Evolutionary conservation across 2,113 vertebrate species (phyloP).

Genomic region (Bubalus kerabau): DNA sequence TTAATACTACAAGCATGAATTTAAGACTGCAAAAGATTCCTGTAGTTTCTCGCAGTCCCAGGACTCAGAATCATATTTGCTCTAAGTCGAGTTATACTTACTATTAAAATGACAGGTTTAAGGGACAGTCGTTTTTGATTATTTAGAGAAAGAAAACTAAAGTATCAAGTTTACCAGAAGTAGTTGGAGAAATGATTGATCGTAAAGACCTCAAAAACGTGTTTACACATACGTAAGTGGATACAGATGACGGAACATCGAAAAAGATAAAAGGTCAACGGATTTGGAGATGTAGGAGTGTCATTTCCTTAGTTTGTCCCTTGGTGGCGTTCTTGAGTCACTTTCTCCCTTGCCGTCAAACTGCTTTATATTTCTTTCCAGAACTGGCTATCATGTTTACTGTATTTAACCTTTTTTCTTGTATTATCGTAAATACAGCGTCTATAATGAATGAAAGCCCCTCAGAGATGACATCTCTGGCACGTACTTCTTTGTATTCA

Average conservation of each 20-base stretch:
- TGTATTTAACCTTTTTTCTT: constrained; percentile 79
- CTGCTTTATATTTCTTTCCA: constrained; percentile 49
- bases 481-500: constrained; percentile 33
- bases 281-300: constrained; percentile 61
- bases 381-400: constrained; percentile 71
- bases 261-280: constrained; percentile 75
- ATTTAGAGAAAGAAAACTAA: neutral
- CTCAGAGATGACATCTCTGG: neutral
- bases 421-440: constrained; percentile 62
- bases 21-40: neutral
- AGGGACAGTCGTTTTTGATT: neutral
- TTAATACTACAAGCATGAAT: neutral
- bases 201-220: neutral
- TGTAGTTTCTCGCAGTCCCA: neutral
- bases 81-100: neutral
- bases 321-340: constrained; percentile 88
- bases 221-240: neutral
- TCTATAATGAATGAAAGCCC: constrained; percentile 64
- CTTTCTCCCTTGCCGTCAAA: constrained; percentile 72
- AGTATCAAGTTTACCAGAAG: neutral
- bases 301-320: constrained; percentile 80
- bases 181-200: neutral
- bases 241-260: neutral
- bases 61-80: neutral
- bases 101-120: neutral